phyloP scores from a whole-genome alignment of 2,888 invertebrate genomes.

The Eustalomyia histrio region DNA sequence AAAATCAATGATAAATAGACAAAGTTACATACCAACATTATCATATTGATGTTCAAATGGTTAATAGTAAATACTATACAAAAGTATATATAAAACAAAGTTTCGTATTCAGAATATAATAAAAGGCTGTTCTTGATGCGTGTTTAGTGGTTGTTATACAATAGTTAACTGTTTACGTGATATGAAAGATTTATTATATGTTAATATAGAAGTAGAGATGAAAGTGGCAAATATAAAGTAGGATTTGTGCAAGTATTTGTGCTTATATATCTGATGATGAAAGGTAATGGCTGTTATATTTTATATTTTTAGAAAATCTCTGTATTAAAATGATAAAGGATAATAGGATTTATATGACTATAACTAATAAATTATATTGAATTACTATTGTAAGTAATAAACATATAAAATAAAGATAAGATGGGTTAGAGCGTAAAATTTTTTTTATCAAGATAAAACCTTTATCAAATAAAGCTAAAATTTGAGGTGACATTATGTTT shows the following conservation, averaged over 20 bases:
- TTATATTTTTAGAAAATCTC: conserved; percentile 25
- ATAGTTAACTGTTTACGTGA: conserved; percentile 62
- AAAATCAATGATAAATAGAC: conserved; percentile 39
- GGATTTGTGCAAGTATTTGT: conserved; percentile 5
- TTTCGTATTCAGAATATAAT: conserved; percentile 13
- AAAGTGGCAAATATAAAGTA: background rate
- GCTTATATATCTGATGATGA: conserved; percentile 8
- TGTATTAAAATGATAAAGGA: conserved; percentile 42
- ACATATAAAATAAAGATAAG: conserved; percentile 22
- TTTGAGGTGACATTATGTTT: too few species aligned
- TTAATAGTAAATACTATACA: conserved; percentile 2
- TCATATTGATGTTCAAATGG: conserved; percentile 51
- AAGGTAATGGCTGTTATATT: conserved; percentile 19
- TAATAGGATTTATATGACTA: conserved; percentile 50
- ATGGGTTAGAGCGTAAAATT: too few species aligned
- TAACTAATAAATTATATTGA: conserved; percentile 54
- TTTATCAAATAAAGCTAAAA: too few species aligned
- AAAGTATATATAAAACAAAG: conserved; percentile 17
- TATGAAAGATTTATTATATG: conserved; percentile 61
- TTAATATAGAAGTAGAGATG: conserved; percentile 38
- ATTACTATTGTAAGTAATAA: conserved; percentile 51
- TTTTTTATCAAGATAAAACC: too few species aligned
- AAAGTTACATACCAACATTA: conserved; percentile 31
- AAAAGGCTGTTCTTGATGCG: conserved; percentile 47
- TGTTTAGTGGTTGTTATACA: conserved; percentile 55